A percentile compares a stretch with the other conserved stretches of the same genome.
Evolutionary conservation across 2,888 invertebrate genomes (phyloP).

Genomic region (Calameuta pallipes): DNA sequence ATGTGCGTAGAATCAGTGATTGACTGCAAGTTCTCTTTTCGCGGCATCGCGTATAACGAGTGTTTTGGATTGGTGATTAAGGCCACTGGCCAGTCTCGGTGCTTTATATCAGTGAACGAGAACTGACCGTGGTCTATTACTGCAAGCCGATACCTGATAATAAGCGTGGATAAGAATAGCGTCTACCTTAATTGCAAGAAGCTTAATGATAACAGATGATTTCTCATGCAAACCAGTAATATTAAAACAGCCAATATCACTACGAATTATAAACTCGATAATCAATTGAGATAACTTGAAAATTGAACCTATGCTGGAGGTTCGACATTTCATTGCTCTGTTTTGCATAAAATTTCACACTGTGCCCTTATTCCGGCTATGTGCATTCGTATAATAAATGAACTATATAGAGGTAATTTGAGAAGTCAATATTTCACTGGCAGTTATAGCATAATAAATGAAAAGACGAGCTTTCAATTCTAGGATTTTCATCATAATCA

Average conservation of each 20-base stretch:
- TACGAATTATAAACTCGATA: not conserved
- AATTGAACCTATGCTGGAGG: not conserved
- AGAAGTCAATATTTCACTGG: not conserved
- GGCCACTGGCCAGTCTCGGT: constrained; percentile 83
- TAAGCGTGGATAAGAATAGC: constrained; percentile 29
- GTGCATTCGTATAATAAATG: not conserved
- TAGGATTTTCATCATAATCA: not conserved
- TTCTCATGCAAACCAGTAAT: not conserved
- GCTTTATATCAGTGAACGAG: constrained; percentile 83
- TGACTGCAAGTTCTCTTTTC: constrained; percentile 77
- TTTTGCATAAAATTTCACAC: not conserved
- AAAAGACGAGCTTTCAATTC: not conserved
- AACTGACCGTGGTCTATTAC: constrained; percentile 92
- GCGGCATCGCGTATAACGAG: constrained; percentile 78
- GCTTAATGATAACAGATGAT: not conserved
- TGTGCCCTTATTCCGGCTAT: not conserved
- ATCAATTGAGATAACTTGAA: not conserved
- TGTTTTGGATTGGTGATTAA: constrained; percentile 93
- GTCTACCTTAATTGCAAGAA: constrained; percentile 13
- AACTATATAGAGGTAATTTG: not conserved
- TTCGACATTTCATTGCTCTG: not conserved
- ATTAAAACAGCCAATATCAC: not conserved
- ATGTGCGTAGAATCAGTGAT: constrained; percentile 81
- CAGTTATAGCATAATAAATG: not conserved
- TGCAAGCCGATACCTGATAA: constrained; percentile 78